Conservation (phyloP, 2,888 invertebrate genomes). For the Euplagia quadripunctaria region DNA sequence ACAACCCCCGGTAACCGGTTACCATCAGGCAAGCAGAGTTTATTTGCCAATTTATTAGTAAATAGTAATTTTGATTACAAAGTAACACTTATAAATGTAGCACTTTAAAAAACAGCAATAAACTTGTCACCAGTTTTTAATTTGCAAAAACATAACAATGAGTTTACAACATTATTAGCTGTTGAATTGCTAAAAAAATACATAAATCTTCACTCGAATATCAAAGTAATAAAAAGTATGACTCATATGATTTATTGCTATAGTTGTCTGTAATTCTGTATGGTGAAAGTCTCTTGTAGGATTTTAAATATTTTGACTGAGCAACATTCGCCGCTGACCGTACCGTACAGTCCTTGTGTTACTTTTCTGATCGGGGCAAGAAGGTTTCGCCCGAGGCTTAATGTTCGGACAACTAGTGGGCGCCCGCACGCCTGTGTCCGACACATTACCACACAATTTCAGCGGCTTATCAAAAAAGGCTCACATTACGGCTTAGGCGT, state of each 20-base stretch:
- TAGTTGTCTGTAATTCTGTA: background rate
- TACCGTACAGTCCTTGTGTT: constrained; percentile 33
- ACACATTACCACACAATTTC: constrained; percentile 82
- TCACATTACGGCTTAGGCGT: constrained; percentile 47
- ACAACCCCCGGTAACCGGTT: no score
- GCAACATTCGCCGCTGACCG: background rate
- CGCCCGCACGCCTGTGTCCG: constrained; percentile 67
- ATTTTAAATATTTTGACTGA: background rate
- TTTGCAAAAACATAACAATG: no score
- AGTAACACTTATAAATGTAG: no score
- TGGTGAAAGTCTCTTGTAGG: background rate
- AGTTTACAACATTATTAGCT: no score
- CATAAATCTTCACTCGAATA: background rate
- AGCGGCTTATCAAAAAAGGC: constrained; percentile 75
- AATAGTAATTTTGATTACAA: no score
- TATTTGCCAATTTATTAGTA: no score
- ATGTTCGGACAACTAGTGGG: constrained; percentile 60
- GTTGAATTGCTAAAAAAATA: no score
- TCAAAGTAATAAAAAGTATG: background rate
- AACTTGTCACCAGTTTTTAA: no score
- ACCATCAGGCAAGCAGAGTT: no score
- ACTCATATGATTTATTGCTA: background rate
- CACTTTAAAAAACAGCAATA: no score
- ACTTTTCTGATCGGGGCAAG: constrained; percentile 29
- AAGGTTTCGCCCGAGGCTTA: constrained; percentile 51